Evolutionary conservation across 1,140 invertebrate genomes (phyloP).

Genomic region (Mya arenaria): DNA sequence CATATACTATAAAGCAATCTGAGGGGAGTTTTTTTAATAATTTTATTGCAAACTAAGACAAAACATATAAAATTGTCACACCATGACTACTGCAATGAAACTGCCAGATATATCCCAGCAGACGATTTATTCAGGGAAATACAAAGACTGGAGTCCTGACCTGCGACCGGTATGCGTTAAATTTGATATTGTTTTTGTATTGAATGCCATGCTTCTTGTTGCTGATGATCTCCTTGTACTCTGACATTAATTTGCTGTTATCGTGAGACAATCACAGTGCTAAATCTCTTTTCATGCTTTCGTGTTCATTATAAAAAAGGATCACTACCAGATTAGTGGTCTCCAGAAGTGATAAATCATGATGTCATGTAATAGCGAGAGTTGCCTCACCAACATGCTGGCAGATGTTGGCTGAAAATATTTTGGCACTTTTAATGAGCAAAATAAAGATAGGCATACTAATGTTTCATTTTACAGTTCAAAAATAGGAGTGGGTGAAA

Average conservation of each 20-base stretch:
- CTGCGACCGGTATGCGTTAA: constrained; percentile 73
- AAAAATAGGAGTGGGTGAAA: too few species aligned
- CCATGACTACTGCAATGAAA: constrained; percentile 66
- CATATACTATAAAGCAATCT: constrained; percentile 21
- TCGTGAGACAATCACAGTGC: neutral
- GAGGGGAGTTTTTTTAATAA: constrained; percentile 14
- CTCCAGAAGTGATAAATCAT: neutral
- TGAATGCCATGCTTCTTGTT: neutral
- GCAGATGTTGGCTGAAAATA: too few species aligned
- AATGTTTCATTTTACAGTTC: too few species aligned
- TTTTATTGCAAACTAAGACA: neutral
- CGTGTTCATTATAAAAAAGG: neutral
- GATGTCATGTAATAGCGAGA: too few species aligned
- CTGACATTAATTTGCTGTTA: neutral
- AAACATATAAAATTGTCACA: neutral
- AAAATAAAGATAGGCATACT: too few species aligned
- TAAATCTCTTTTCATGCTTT: neutral
- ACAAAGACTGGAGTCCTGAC: constrained; percentile 75
- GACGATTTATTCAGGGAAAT: constrained; percentile 83
- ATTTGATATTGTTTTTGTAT: neutral
- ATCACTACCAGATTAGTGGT: neutral
- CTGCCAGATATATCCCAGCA: constrained; percentile 69
- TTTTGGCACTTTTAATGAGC: too few species aligned
- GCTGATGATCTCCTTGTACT: neutral
- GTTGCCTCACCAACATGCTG: too few species aligned